Conservation (phyloP, 2,888 invertebrate genomes). For the Furcula furcula region DNA sequence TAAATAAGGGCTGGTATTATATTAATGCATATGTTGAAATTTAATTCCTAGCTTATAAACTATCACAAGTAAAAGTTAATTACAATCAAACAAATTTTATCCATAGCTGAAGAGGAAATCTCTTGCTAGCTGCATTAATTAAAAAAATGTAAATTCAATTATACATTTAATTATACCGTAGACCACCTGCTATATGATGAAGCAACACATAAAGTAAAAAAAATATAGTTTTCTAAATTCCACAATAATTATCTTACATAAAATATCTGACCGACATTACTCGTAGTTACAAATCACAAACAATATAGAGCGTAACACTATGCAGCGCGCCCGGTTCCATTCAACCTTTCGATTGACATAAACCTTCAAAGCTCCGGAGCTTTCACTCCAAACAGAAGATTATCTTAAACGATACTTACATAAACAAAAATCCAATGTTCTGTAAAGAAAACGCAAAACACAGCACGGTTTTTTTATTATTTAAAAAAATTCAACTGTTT, state of each 20-base stretch:
- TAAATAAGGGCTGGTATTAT: no score
- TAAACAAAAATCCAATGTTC: conserved; percentile 60
- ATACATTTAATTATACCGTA: no score
- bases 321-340: conserved; percentile 41
- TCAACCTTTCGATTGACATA: conserved; percentile 46
- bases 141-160: no score
- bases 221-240: background rate
- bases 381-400: conserved; percentile 39
- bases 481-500: conserved; percentile 55
- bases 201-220: background rate
- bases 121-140: no score
- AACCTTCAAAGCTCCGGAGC: conserved; percentile 41
- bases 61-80: no score
- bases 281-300: no score
- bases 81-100: no score
- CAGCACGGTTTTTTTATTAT: conserved; percentile 64
- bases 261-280: conserved; percentile 17
- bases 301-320: conserved; percentile 24
- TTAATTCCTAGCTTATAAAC: no score
- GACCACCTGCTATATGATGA: no score
- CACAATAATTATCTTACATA: background rate
- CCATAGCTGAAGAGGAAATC: no score
- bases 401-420: conserved; percentile 53
- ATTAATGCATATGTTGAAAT: no score
- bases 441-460: conserved; percentile 50